Evolutionary conservation across 2,113 vertebrate species (phyloP).

Genomic region (Micronycteris hirsuta): DNA sequence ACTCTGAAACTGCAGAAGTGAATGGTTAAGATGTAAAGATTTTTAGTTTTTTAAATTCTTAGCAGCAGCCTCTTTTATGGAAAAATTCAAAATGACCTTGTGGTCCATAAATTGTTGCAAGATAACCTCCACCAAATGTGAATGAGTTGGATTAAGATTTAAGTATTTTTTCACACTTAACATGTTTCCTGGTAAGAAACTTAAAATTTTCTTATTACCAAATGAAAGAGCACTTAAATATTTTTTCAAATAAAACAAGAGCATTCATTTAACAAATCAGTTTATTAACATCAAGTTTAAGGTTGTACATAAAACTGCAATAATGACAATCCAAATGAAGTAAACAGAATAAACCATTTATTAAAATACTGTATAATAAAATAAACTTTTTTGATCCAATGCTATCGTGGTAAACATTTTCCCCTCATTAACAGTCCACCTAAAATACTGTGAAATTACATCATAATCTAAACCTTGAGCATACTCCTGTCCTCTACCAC

Average conservation of each 20-base stretch:
- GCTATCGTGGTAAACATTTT: conserved; percentile 21
- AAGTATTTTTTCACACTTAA: conserved; percentile 1
- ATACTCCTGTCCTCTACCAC: neutral
- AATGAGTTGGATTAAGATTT: neutral
- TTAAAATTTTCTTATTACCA: conserved; percentile 21
- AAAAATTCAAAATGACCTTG: conserved; percentile 4
- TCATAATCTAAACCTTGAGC: conserved; percentile 15
- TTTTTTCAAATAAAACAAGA: conserved; percentile 28
- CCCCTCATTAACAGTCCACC: neutral
- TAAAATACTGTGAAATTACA: conserved; percentile 30
- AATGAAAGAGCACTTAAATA: neutral
- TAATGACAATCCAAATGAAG: conserved; percentile 31
- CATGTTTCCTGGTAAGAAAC: neutral
- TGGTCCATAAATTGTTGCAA: neutral
- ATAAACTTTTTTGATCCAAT: conserved; percentile 14
- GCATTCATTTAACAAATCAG: conserved; percentile 7
- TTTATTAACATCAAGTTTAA: conserved; percentile 35
- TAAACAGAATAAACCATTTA: conserved; percentile 58
- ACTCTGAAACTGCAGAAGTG: neutral
- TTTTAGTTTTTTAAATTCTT: neutral
- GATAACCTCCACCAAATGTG: neutral
- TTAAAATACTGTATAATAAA: conserved; percentile 42
- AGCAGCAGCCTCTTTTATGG: neutral
- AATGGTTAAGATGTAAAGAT: neutral
- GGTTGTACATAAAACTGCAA: neutral